Percentiles rank a stretch among this genome's conserved stretches.
These are phyloP conservation scores for Drosophila eugracilis DNA, from an alignment of 1,140 invertebrate species.

Conservation along the genomic window DNA sequence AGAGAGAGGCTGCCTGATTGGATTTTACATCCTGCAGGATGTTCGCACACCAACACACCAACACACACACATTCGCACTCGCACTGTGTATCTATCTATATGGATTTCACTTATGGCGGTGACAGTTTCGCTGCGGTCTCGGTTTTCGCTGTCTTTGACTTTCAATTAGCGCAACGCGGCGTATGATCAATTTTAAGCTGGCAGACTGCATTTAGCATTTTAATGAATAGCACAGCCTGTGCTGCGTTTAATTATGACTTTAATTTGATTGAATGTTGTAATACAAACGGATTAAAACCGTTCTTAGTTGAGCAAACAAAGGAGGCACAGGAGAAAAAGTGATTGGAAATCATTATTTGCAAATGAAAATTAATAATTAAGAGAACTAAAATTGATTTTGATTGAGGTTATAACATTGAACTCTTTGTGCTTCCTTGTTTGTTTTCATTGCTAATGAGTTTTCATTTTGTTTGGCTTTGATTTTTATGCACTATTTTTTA, in stretches of 20 bases:
- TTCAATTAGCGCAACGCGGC: conserved; percentile 62
- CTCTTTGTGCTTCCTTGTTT: not conserved
- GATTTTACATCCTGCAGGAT: conserved; percentile 45
- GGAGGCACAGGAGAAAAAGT: too few species aligned
- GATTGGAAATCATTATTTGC: too few species aligned
- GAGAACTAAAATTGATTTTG: too few species aligned
- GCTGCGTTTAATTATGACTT: conserved; percentile 28
- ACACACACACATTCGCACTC: too few species aligned
- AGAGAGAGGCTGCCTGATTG: conserved; percentile 44
- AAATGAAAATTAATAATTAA: too few species aligned
- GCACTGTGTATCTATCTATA: conserved; percentile 63
- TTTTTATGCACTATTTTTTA: not conserved
- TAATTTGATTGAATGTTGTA: conserved; percentile 24
- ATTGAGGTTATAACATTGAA: not conserved
- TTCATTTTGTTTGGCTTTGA: not conserved
- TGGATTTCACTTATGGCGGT: conserved; percentile 38
- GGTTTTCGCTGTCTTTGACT: conserved; percentile 35
- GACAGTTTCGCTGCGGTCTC: conserved; percentile 47
- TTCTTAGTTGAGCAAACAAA: conserved; percentile 18
- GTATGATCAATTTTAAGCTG: conserved; percentile 52
- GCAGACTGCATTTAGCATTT: conserved; percentile 31
- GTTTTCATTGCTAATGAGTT: too few species aligned
- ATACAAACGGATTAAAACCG: not conserved
- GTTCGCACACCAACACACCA: conserved; percentile 22
- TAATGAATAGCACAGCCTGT: conserved; percentile 26